phyloP scores from a whole-genome alignment of 2,113 vertebrate genomes.

The Penelope pileata region DNA sequence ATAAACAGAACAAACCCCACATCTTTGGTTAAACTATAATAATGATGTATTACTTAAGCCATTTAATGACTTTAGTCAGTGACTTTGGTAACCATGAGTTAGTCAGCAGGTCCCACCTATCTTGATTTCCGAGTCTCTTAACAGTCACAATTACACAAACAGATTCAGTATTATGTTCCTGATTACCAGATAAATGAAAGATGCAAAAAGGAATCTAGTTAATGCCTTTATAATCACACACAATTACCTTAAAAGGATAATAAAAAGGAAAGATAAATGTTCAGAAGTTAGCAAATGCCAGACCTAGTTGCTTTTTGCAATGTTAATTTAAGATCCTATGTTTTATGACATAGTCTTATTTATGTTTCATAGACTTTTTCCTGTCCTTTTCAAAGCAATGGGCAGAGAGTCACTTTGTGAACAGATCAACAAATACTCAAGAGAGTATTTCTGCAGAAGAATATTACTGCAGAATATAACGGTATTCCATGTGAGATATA shows the following conservation, averaged over 20 bases:
- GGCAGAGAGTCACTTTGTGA: neutral
- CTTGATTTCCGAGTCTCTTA: conserved; percentile 17
- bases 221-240: conserved; percentile 56
- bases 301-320: conserved; percentile 14
- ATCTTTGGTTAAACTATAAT: conserved; percentile 40
- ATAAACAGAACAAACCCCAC: neutral
- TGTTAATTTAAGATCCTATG: neutral
- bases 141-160: conserved; percentile 27
- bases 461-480: neutral
- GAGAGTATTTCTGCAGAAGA: neutral
- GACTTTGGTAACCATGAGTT: conserved; percentile 10
- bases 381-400: neutral
- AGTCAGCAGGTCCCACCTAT: neutral
- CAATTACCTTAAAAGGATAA: conserved; percentile 58
- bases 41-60: conserved; percentile 10
- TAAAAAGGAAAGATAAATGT: conserved; percentile 39
- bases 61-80: conserved; percentile 35
- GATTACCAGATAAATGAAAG: conserved; percentile 61
- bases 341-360: neutral
- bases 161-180: conserved; percentile 29
- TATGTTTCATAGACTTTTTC: neutral
- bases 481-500: neutral
- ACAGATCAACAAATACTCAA: neutral
- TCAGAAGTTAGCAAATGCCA: neutral
- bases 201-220: conserved; percentile 27